These are phyloP conservation scores for Echiichthys vipera DNA, from an alignment of 2,797 vertebrate species.

Conservation along the genomic window DNA sequence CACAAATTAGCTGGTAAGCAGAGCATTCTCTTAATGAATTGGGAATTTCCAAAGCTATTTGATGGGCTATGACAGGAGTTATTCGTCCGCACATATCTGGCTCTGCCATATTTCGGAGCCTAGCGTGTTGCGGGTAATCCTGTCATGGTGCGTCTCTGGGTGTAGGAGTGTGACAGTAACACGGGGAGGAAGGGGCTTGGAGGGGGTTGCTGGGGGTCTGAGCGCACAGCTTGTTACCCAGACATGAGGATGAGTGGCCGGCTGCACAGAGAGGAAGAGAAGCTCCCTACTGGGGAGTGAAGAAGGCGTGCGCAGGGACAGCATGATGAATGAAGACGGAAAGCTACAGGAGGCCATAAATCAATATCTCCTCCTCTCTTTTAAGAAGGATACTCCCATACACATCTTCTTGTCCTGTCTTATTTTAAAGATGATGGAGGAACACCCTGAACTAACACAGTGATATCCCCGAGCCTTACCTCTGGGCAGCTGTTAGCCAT, in stretches of 20 bases:
- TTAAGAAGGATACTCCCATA: conserved; percentile 67
- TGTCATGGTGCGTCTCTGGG: conserved; percentile 54
- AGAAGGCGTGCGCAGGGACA: conserved; percentile 65
- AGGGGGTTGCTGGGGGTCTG: conserved; percentile 43
- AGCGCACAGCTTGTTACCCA: conserved; percentile 71
- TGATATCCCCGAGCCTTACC: conserved; percentile 47
- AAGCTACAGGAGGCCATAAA: conserved; percentile 78
- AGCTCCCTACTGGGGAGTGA: conserved; percentile 65
- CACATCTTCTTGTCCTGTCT: conserved; percentile 66
- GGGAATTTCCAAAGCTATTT: conserved; percentile 40
- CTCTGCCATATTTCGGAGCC: conserved; percentile 48
- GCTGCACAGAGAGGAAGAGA: conserved; percentile 61
- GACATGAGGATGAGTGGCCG: conserved; percentile 68
- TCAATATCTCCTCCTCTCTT: conserved; percentile 78
- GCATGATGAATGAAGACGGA: conserved; percentile 79
- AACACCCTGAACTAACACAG: conserved; percentile 58
- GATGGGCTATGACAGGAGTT: conserved; percentile 52
- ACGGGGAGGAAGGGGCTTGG: conserved; percentile 2
- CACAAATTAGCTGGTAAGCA: conserved; percentile 58
- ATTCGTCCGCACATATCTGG: conserved; percentile 54
- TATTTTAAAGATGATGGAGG: conserved; percentile 76
- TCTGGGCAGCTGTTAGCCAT: conserved; percentile 51
- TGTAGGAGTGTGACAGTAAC: conserved; percentile 58
- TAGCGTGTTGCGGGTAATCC: conserved; percentile 51
- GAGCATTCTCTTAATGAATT: conserved; percentile 46